Evolutionary conservation across 1,140 invertebrate species (phyloP).

Genomic region (Sinonovacula constricta): DNA sequence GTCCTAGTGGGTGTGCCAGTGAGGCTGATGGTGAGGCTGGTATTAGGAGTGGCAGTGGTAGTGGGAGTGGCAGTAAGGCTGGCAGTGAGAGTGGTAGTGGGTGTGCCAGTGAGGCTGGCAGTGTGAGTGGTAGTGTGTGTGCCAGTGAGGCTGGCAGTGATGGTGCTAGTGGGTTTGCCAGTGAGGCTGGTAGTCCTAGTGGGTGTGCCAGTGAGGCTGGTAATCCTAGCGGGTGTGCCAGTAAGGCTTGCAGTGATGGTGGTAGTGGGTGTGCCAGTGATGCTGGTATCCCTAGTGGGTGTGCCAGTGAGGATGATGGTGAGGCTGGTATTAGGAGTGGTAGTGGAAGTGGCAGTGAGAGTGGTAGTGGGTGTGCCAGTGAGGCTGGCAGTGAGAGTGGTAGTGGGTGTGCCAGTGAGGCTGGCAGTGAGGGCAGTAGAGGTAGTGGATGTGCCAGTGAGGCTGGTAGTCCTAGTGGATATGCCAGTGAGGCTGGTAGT

Average conservation of each 20-base stretch:
- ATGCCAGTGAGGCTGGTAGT: conserved; percentile 13
- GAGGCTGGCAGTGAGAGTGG: conserved; percentile 8
- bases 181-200: not conserved
- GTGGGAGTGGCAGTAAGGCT: too few species aligned
- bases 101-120: conserved; percentile 7
- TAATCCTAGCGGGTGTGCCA: conserved; percentile 20
- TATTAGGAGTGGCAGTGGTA: too few species aligned
- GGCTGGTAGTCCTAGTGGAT: conserved; percentile 11
- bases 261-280: conserved; percentile 28
- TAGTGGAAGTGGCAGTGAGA: conserved; percentile 10
- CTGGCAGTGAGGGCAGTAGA: conserved; percentile 20
- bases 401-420: conserved; percentile 16
- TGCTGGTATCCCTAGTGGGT: conserved; percentile 9
- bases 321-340: conserved; percentile 10
- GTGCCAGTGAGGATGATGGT: conserved; percentile 12
- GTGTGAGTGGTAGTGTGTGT: conserved; percentile 10
- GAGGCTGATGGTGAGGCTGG: too few species aligned
- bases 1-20: too few species aligned
- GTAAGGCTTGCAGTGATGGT: conserved; percentile 17
- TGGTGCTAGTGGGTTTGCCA: conserved; percentile 10
- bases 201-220: conserved; percentile 5
- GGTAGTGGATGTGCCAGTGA: conserved; percentile 22
- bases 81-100: conserved; percentile 1
- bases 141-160: conserved; percentile 2
- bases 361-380: conserved; percentile 11